A percentile compares a stretch with the other conserved stretches of the same genome.
These are phyloP conservation scores for Pterobdella sp. DNA, from an alignment of 2,888 invertebrate species.

Conservation along the genomic window DNA sequence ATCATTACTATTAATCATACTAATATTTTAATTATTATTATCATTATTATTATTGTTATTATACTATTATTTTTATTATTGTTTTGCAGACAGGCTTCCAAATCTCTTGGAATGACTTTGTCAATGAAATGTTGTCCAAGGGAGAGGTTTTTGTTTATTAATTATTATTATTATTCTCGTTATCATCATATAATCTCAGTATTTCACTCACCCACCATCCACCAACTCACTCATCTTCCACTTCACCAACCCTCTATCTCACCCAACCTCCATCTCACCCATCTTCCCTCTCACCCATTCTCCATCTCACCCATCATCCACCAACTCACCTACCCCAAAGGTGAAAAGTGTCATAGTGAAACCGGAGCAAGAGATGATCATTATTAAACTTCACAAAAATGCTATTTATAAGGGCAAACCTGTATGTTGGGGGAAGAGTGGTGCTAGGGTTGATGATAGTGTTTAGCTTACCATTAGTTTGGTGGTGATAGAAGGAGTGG, in stretches of 20 bases:
- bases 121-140: slow-evolving; percentile 82
- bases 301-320: neutral
- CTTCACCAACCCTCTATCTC: neutral
- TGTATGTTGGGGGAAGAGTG: slow-evolving; percentile 55
- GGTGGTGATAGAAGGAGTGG: too few relatives aligned
- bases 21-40: neutral
- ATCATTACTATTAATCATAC: neutral
- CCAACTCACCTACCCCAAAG: slow-evolving; percentile 26
- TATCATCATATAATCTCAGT: neutral
- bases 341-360: slow-evolving; percentile 73
- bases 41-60: neutral
- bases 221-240: neutral
- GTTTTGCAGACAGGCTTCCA: neutral
- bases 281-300: neutral
- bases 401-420: slow-evolving; percentile 75
- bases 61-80: neutral
- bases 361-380: slow-evolving; percentile 75
- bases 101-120: slow-evolving; percentile 92
- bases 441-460: too few relatives aligned
- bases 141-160: slow-evolving; percentile 63
- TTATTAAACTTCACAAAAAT: slow-evolving; percentile 73
- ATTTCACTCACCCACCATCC: slow-evolving; percentile 5
- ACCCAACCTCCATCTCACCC: neutral
- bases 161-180: neutral
- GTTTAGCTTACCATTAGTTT: too few relatives aligned